A percentile compares a stretch with the other conserved stretches of the same genome.
phyloP scores from a whole-genome alignment of 1,140 invertebrate genomes.

The Latrodectus geometricus region DNA sequence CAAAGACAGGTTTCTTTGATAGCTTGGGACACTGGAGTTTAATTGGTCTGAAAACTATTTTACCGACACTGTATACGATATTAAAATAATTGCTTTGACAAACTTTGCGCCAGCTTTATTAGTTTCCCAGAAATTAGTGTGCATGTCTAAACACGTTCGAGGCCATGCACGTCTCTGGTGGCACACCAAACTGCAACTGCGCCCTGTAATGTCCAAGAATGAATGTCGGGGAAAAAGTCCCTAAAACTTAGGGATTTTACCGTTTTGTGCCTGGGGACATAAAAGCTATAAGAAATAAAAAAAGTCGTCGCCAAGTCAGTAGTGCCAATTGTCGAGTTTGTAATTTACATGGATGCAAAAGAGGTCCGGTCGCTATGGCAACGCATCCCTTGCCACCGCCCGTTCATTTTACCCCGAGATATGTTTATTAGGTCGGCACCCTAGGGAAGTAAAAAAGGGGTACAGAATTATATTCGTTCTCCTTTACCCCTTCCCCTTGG shows the following conservation, averaged over 20 bases:
- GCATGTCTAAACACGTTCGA: neutral
- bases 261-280: constrained; percentile 27
- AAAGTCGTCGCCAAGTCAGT: constrained; percentile 27
- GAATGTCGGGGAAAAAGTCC: constrained; percentile 29
- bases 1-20: no score
- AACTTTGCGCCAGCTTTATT: no score
- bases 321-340: constrained; percentile 55
- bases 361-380: constrained; percentile 37
- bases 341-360: constrained; percentile 61
- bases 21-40: neutral
- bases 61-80: neutral
- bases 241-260: constrained; percentile 38
- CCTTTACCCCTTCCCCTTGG: constrained; percentile 10
- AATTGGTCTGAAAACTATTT: neutral
- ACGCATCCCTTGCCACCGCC: constrained; percentile 49
- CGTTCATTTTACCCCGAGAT: constrained; percentile 55
- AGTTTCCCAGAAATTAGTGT: neutral
- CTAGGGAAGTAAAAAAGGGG: constrained; percentile 54
- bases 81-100: neutral
- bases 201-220: neutral
- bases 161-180: neutral
- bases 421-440: constrained; percentile 60
- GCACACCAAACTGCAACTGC: neutral
- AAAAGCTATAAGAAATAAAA: constrained; percentile 31
- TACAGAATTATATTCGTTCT: constrained; percentile 38